These are phyloP conservation scores for Octodon degus DNA, from an alignment of 2,113 vertebrate genomes.

Conservation along the genomic window DNA sequence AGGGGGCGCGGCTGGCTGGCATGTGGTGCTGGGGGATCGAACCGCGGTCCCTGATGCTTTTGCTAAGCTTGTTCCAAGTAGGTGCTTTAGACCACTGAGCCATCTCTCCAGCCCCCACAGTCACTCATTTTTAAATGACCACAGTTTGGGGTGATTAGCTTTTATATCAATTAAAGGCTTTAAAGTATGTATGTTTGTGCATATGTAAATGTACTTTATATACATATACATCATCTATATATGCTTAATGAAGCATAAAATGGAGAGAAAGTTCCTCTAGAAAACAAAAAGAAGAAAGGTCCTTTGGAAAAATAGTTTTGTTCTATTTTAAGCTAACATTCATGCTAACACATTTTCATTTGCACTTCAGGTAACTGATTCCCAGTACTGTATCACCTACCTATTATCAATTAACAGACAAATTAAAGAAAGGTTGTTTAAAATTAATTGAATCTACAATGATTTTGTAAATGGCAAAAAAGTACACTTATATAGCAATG, in stretches of 20 bases:
- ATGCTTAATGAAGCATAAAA: background rate
- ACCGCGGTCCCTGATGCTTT: too few species aligned
- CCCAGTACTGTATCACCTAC: background rate
- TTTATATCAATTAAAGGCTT: conserved; percentile 34
- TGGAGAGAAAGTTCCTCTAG: background rate
- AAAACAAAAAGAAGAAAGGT: conserved; percentile 11
- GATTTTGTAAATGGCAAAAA: conserved; percentile 16
- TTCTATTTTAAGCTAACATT: background rate
- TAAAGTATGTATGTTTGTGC: background rate
- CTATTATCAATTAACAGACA: conserved; percentile 37
- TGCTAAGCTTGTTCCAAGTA: too few species aligned
- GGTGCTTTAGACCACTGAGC: too few species aligned
- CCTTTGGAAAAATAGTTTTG: background rate
- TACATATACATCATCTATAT: background rate
- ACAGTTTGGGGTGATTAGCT: background rate
- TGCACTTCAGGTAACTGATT: background rate
- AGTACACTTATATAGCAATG: background rate
- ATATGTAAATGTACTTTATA: background rate
- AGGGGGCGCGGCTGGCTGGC: too few species aligned
- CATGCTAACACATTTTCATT: background rate
- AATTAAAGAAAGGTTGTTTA: background rate
- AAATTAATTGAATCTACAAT: conserved; percentile 23
- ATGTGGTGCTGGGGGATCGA: too few species aligned
- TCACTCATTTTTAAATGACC: conserved; percentile 41
- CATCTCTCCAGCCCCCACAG: too few species aligned